A percentile compares a stretch with the other conserved stretches of the same genome.
phyloP scores from a whole-genome alignment of 2,797 vertebrate species.

The Acomys russatus region DNA sequence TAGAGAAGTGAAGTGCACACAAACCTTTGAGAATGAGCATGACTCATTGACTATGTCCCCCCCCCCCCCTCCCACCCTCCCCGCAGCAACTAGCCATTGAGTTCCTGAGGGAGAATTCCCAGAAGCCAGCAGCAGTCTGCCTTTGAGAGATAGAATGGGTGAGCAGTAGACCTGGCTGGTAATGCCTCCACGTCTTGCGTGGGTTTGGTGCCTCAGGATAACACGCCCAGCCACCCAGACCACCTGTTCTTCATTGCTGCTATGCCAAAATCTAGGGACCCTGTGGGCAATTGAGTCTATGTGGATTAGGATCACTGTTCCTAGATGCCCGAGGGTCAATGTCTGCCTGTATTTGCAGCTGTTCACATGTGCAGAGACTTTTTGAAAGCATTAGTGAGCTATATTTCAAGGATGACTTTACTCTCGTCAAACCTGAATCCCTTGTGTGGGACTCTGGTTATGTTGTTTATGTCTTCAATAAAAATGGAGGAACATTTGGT shows the following conservation, averaged over 20 bases:
- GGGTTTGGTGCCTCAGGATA: background rate
- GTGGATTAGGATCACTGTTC: background rate
- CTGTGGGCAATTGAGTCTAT: rapidly evolving
- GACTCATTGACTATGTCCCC: background rate
- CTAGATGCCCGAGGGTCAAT: background rate
- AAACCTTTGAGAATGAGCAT: background rate
- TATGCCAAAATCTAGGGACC: background rate
- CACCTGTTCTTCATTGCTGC: background rate
- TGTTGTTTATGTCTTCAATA: slow-evolving; percentile 25
- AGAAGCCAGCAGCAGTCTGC: background rate
- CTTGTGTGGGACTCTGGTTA: background rate
- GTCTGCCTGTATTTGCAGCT: background rate
- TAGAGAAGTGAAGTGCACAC: background rate
- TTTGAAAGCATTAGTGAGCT: background rate
- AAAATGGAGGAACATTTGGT: slow-evolving; percentile 1
- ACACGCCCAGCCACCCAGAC: background rate
- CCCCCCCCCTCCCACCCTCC: too few species aligned
- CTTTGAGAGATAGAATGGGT: background rate
- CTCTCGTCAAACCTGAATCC: background rate
- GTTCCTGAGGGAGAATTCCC: background rate
- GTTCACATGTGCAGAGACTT: background rate
- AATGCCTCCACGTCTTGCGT: background rate
- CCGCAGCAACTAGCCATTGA: background rate
- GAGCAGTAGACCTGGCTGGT: background rate
- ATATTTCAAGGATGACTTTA: background rate